Conservation (phyloP, 2,113 vertebrate species). For the Charadrius vociferus region DNA sequence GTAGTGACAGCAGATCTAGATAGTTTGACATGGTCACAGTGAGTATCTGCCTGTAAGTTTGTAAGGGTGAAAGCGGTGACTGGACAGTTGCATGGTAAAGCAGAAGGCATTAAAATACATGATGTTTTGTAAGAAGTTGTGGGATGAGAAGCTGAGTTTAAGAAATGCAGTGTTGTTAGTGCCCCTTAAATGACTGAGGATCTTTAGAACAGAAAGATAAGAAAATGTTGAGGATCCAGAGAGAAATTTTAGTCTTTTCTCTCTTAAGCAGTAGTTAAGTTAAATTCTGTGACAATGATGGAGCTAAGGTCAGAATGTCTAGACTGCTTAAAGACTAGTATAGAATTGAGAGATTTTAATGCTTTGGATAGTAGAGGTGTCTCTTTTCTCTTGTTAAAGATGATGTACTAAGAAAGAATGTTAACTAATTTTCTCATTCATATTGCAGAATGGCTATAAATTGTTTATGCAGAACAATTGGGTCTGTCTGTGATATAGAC, state of each 20-base stretch:
- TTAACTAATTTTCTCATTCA: rapidly evolving
- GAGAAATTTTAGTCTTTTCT: background rate
- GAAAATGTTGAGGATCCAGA: background rate
- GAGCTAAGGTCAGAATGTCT: background rate
- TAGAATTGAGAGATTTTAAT: background rate
- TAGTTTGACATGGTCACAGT: background rate
- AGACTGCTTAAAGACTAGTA: background rate
- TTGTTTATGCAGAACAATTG: background rate
- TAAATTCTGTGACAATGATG: background rate
- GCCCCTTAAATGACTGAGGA: background rate
- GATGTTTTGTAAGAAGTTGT: background rate
- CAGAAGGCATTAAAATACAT: background rate
- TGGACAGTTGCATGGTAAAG: background rate
- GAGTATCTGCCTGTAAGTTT: background rate
- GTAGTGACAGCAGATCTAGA: background rate
- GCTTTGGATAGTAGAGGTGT: background rate
- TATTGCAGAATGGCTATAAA: background rate
- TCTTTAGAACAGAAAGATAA: background rate
- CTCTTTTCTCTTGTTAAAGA: background rate
- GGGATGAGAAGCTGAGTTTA: background rate
- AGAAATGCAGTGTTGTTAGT: background rate
- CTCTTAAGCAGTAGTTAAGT: background rate
- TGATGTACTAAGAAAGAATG: background rate
- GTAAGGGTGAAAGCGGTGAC: background rate
- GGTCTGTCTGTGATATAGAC: background rate